Evolutionary conservation across 2,888 invertebrate species (phyloP).

Genomic region (Leuctra nigra): DNA sequence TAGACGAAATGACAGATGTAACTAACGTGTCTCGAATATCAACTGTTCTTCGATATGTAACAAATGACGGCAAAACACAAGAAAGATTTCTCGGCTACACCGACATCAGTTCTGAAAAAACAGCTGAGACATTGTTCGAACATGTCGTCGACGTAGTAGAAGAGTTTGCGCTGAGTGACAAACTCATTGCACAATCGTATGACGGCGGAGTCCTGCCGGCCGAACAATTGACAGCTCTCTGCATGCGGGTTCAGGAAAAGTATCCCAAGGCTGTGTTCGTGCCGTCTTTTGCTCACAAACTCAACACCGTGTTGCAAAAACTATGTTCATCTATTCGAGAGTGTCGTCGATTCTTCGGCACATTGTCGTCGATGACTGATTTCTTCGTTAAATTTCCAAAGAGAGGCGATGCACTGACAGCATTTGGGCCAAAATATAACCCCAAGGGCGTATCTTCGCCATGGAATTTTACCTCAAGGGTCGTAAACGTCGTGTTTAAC

Average conservation of each 20-base stretch:
- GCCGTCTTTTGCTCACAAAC: not conserved
- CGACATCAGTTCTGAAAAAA: conserved; percentile 8
- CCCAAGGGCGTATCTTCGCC: not conserved
- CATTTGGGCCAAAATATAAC: not conserved
- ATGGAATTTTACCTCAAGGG: not conserved
- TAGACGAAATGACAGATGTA: conserved; percentile 15
- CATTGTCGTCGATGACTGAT: not conserved
- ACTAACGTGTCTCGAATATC: conserved; percentile 13
- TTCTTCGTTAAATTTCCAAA: conserved; percentile 13
- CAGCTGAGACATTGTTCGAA: not conserved
- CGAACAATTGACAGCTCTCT: not conserved
- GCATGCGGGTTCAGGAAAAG: not conserved
- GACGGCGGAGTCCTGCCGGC: not conserved
- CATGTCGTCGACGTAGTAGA: conserved; percentile 6
- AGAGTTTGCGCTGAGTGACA: conserved; percentile 5
- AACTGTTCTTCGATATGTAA: conserved; percentile 11
- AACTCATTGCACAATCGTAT: conserved; percentile 14
- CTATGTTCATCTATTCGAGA: not conserved
- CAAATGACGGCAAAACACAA: not conserved
- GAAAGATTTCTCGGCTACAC: conserved; percentile 16
- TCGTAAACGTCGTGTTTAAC: not conserved
- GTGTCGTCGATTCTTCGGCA: not conserved
- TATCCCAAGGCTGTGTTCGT: not conserved
- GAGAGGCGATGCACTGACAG: not conserved
- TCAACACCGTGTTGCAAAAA: not conserved